Evolutionary conservation across 2,888 invertebrate species (phyloP).

Genomic region (Drosophila lacicola): DNA sequence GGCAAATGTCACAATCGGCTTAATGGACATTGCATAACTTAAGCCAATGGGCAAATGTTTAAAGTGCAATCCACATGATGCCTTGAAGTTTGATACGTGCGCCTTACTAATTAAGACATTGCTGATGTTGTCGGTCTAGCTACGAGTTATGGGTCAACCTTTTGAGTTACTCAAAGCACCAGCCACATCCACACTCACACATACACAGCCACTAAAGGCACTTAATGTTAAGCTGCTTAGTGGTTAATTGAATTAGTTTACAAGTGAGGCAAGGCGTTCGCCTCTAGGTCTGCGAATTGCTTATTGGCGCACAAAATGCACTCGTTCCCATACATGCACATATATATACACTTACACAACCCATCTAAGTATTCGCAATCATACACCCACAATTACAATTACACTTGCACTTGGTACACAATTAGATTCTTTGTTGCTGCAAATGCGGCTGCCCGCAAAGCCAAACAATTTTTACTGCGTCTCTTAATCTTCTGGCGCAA

Average conservation of each 20-base stretch:
- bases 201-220: conserved; percentile 42
- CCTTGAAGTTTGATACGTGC: conserved; percentile 37
- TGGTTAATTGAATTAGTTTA: conserved; percentile 79
- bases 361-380: conserved; percentile 15
- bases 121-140: conserved; percentile 22
- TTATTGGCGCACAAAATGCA: conserved; percentile 65
- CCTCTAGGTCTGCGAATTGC: conserved; percentile 47
- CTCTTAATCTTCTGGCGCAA: conserved; percentile 38
- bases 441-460: conserved; percentile 35
- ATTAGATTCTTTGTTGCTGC: conserved; percentile 70
- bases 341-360: conserved; percentile 4
- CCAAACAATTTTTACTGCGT: conserved; percentile 46
- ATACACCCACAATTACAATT: conserved; percentile 65
- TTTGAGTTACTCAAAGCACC: conserved; percentile 32
- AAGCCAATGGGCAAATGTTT: conserved; percentile 33
- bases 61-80: conserved; percentile 37
- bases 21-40: conserved; percentile 30
- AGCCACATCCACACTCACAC: conserved; percentile 4
- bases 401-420: conserved; percentile 76
- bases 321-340: conserved; percentile 27
- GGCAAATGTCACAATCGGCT: conserved; percentile 37
- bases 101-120: conserved; percentile 64
- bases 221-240: conserved; percentile 75
- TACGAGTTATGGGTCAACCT: conserved; percentile 65
- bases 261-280: conserved; percentile 65